Evolutionary conservation across 2,797 vertebrate species (phyloP), one percentile per base, ranked within the genome.

Genomic region (Aselliscus stoliczkanus): DNA sequence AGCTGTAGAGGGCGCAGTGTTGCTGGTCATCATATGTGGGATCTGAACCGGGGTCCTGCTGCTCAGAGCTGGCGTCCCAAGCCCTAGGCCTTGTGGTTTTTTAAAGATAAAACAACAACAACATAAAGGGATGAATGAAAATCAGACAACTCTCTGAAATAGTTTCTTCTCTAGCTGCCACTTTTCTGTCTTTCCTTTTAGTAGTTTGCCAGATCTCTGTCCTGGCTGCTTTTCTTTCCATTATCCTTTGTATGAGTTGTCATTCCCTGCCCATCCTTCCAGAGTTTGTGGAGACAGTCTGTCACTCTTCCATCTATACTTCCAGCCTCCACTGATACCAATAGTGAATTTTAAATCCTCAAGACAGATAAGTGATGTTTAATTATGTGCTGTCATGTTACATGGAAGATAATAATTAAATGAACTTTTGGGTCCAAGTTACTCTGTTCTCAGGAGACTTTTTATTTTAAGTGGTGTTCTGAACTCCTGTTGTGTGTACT

Each of bases 71-170:
- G n/a, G n/a, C n/a, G n/a, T n/a, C n/a, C n/a, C n/a, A n/a, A n/a
- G n/a, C n/a, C n/a, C n/a, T n/a, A n/a, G n/a, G n/a, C n/a, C n/a
- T n/a, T n/a, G n/a, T n/a, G n/a, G n/a, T 64, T 92, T 90, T 92
- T 75, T 93, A 90, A 96, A 91, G 89, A 81, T 89, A 89, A 95
- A 94, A 95, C 81, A 94, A 13, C 81, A 94, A 13, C 90, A 96
- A 25, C 67, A 86, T 87, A 77, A 93, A 97, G 90, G 27, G 29
- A 62, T 84, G 70, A 86, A 58, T 90, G 95, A 88, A 93, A 94
- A 92, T 90, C 39, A 85, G 39, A 81, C 42, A 88, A 4, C 47
- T 88, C 44, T 89, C 73, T 90, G 72, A 95, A 85, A 54, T 89
- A 64, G 13, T 92, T 93, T 93, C 23, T 92, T 92, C 44, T 44